Conservation (phyloP, 2,113 vertebrate genomes). For the Siniperca chuatsi region DNA sequence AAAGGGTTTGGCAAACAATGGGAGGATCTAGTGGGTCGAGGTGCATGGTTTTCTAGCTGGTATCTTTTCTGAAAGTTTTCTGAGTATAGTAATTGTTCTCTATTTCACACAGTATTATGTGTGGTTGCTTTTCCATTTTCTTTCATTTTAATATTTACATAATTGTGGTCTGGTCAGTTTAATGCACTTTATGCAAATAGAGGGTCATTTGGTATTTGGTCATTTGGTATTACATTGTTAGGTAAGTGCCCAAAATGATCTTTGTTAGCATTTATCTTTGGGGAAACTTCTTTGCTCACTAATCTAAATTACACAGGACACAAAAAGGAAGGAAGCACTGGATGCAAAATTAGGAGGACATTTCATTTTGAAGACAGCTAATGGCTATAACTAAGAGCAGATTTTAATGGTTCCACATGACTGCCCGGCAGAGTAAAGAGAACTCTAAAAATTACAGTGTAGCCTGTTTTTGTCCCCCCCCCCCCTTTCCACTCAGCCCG, state of each 20-base stretch:
- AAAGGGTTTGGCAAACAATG: conserved; percentile 31
- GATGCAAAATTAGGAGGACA: conserved; percentile 64
- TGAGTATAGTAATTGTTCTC: conserved; percentile 4
- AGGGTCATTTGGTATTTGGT: conserved; percentile 3
- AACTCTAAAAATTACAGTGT: conserved; percentile 68
- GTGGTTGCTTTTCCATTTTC: conserved; percentile 11
- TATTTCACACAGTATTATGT: not conserved
- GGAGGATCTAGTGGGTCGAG: conserved; percentile 8
- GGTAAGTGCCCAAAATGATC: conserved; percentile 41
- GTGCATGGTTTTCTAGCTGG: conserved; percentile 33
- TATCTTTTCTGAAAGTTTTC: conserved; percentile 7
- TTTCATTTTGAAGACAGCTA: conserved; percentile 72
- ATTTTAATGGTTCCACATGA: conserved; percentile 79
- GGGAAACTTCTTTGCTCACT: conserved; percentile 40
- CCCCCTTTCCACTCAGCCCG: conserved; percentile 42
- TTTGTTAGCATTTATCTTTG: conserved; percentile 49
- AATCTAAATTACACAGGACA: conserved; percentile 58
- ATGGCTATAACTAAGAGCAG: conserved; percentile 71
- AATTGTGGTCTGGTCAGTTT: conserved; percentile 9
- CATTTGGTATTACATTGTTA: conserved; percentile 38
- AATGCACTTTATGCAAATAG: conserved; percentile 19
- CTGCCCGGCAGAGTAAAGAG: conserved; percentile 65
- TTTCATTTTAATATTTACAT: not conserved
- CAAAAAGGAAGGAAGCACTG: conserved; percentile 55
- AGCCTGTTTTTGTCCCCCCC: conserved; percentile 32